Conservation (phyloP, 2,113 vertebrate genomes). For the Brachyhypopomus occidentalis region DNA sequence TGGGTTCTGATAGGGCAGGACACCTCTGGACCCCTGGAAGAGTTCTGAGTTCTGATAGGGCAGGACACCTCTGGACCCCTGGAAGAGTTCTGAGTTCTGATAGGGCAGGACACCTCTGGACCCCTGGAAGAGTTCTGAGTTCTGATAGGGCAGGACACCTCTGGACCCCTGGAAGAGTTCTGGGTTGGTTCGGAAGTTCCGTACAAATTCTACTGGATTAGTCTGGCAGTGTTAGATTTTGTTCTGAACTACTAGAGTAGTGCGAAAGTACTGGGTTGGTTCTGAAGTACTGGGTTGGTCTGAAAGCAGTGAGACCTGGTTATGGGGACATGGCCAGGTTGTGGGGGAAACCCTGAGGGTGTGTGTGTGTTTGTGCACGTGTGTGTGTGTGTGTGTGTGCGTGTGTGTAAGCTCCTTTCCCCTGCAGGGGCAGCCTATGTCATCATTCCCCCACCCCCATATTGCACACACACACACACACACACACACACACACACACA, state of each 20-base stretch:
- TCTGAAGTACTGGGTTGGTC: too few species aligned
- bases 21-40: background rate
- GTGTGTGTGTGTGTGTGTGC: background rate
- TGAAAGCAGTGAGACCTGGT: background rate
- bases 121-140: background rate
- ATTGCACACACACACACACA: background rate
- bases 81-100: background rate
- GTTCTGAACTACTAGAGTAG: too few species aligned
- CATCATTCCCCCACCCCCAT: constrained; percentile 71
- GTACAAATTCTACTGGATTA: too few species aligned
- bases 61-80: background rate
- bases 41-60: background rate
- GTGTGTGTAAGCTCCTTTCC: constrained; percentile 55
- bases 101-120: background rate
- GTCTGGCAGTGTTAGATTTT: too few species aligned
- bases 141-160: background rate
- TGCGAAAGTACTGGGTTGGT: too few species aligned
- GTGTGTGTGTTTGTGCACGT: background rate
- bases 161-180: background rate
- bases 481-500: constrained; percentile 70
- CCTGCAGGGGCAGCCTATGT: constrained; percentile 80
- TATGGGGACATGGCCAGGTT: too few species aligned
- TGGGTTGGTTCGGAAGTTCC: background rate
- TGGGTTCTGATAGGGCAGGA: background rate
- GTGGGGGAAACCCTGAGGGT: too few species aligned